Conservation (phyloP, 2,797 vertebrate genomes). For the Acanthis flammea region DNA sequence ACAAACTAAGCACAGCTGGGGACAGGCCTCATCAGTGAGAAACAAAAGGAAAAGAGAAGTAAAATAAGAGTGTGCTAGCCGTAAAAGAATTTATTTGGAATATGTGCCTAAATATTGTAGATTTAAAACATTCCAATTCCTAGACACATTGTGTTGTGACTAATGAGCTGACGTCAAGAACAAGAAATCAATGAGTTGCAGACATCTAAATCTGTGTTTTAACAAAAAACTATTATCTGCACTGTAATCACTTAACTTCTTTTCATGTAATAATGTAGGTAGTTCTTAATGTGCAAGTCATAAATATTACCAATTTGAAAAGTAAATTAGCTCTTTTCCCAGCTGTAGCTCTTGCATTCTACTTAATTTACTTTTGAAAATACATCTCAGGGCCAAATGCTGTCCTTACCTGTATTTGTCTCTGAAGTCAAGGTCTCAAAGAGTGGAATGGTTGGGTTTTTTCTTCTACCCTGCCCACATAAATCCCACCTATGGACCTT, state of each 20-base stretch:
- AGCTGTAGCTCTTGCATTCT: neutral
- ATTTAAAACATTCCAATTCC: neutral
- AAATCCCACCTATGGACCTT: neutral
- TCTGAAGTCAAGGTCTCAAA: neutral
- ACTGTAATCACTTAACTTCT: neutral
- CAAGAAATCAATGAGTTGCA: constrained; percentile 33
- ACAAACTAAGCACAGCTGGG: neutral
- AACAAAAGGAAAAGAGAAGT: neutral
- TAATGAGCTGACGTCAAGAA: neutral
- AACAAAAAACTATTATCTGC: neutral
- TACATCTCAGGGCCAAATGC: neutral
- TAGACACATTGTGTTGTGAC: constrained; percentile 1
- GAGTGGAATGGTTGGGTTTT: neutral
- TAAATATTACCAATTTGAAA: neutral
- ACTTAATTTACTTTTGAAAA: neutral
- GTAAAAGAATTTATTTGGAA: constrained; percentile 19
- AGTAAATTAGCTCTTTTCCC: neutral
- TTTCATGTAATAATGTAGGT: neutral
- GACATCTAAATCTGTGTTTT: constrained; percentile 18
- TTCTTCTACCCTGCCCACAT: neutral
- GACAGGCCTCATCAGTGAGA: neutral
- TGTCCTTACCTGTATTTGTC: neutral
- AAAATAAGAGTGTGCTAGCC: neutral
- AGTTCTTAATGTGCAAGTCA: neutral
- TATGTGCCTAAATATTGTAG: neutral